Base-by-base conservation (phyloP, 2,888 invertebrate genomes). In the Torymus texanus region DNA sequence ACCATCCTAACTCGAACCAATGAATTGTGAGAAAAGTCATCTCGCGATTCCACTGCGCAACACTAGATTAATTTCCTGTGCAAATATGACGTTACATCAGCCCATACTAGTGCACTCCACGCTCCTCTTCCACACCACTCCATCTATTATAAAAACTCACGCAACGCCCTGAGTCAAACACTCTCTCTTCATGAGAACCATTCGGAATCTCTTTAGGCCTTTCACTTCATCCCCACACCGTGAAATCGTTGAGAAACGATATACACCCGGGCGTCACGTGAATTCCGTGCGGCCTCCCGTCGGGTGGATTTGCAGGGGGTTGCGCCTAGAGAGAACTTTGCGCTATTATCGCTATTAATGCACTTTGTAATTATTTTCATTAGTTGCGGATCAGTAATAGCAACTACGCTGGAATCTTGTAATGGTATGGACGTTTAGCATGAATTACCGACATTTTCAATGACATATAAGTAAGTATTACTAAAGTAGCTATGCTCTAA, bases 141-240 rank as follows among this genome's bases (percentile, higher is more conserved):
- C 41, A 41, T 41, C 41, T 8, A 41, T 41, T 41, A 41, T 41
- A 73, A 75, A 68, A 68, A 62, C 73, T 74, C 68, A 74, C 63
- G 78, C 56, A 63, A 70, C 66, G 21, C 66, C 66, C 59, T 50
- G 24, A 66, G 71, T 77, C 66, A 73, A 73, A 72, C 21, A 61
- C 50, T 73, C 41, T 29, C 29, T 41, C 41, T 41, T 16, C 68
- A 63, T 68, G 78, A 79, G 74, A 79, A 74, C 67, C 56, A 24
- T 63, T 50, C 18, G 18, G 53, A 74, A 78, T 75, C 63, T 79
- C 70, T 70, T 63, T 59, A 53, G 21, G 21, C 63, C 68, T 74
- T 79, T 70, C 70, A 70, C 70, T 70, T n/a, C 16, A 59, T 78
- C 72, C 78, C 67, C 67, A 18, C 53, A 66, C 72, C 41, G 58